These are phyloP conservation scores for Drosophila pseudotalamancana DNA, from an alignment of 2,888 invertebrate species.

Conservation along the genomic window DNA sequence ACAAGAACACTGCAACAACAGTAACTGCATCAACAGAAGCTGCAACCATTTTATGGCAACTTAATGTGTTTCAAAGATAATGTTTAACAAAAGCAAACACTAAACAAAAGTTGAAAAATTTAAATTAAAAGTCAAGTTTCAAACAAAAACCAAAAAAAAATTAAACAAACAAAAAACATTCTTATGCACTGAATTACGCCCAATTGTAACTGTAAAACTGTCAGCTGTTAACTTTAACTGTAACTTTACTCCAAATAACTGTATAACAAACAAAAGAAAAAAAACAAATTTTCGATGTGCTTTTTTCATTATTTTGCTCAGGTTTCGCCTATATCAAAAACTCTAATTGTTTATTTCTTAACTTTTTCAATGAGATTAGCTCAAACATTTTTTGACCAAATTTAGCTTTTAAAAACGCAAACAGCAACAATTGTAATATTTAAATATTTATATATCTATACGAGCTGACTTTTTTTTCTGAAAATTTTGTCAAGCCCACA, in stretches of 20 bases:
- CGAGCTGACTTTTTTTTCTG: slow-evolving; percentile 23
- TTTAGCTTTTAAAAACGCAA: slow-evolving; percentile 51
- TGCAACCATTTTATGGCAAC: slow-evolving; percentile 46
- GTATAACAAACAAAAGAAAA: no score
- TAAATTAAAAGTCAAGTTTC: slow-evolving; percentile 7
- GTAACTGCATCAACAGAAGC: slow-evolving; percentile 5
- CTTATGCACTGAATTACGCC: slow-evolving; percentile 28
- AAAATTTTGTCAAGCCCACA: slow-evolving; percentile 15
- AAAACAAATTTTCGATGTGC: slow-evolving; percentile 66
- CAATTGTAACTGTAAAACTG: slow-evolving; percentile 26
- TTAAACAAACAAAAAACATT: slow-evolving; percentile 2
- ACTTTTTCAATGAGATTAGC: slow-evolving; percentile 53
- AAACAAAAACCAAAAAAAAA: background rate
- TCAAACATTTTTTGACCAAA: slow-evolving; percentile 56
- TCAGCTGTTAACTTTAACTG: slow-evolving; percentile 30
- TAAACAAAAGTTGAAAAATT: slow-evolving; percentile 1
- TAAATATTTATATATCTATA: slow-evolving; percentile 56
- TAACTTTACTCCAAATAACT: slow-evolving; percentile 60
- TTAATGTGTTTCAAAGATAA: slow-evolving; percentile 50
- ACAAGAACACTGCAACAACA: slow-evolving; percentile 9
- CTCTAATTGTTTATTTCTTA: slow-evolving; percentile 14
- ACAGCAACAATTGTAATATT: slow-evolving; percentile 16
- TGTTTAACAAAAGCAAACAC: background rate
- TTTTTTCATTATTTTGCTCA: slow-evolving; percentile 45
- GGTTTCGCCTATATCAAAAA: slow-evolving; percentile 33